phyloP scores from a whole-genome alignment of 1,140 invertebrate species.

The Drosophila nasuta region DNA sequence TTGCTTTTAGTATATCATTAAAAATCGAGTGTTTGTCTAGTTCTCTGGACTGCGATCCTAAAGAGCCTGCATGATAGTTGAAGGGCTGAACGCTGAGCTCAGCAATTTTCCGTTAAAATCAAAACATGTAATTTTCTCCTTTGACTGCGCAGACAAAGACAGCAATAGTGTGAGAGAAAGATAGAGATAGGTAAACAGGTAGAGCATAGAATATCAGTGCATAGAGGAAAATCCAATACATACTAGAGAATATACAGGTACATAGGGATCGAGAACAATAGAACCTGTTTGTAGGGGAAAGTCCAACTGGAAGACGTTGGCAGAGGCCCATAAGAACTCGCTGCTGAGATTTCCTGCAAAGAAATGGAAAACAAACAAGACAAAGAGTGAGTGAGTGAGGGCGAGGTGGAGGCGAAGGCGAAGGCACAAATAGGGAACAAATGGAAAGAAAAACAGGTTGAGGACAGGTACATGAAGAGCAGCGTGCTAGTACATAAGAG shows the following conservation, averaged over 20 bases:
- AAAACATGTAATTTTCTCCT: slow-evolving; percentile 77
- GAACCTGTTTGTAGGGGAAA: slow-evolving; percentile 81
- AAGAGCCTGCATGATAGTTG: slow-evolving; percentile 1
- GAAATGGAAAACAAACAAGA: slow-evolving; percentile 75
- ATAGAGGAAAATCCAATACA: slow-evolving; percentile 75
- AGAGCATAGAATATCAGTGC: slow-evolving; percentile 52
- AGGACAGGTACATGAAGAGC: slow-evolving; percentile 62
- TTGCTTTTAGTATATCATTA: slow-evolving; percentile 76
- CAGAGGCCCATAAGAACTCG: slow-evolving; percentile 53
- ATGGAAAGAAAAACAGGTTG: slow-evolving; percentile 76
- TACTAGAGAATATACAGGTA: slow-evolving; percentile 23
- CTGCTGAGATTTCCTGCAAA: slow-evolving; percentile 73
- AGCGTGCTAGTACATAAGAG: slow-evolving; percentile 35
- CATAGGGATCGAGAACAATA: slow-evolving; percentile 55
- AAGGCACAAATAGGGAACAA: slow-evolving; percentile 26
- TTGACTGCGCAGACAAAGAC: slow-evolving; percentile 6
- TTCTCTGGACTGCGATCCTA: slow-evolving; percentile 25
- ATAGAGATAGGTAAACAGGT: slow-evolving; percentile 16
- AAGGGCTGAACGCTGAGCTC: slow-evolving; percentile 31
- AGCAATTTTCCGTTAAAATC: slow-evolving; percentile 79
- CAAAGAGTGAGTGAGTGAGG: slow-evolving; percentile 1
- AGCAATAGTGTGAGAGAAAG: slow-evolving; percentile 12
- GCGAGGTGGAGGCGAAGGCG: slow-evolving; percentile 5
- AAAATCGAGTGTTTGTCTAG: slow-evolving; percentile 70
- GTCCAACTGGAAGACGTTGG: slow-evolving; percentile 67